Conservation (phyloP, 2,113 vertebrate genomes). For the Cynocephalus volans region DNA sequence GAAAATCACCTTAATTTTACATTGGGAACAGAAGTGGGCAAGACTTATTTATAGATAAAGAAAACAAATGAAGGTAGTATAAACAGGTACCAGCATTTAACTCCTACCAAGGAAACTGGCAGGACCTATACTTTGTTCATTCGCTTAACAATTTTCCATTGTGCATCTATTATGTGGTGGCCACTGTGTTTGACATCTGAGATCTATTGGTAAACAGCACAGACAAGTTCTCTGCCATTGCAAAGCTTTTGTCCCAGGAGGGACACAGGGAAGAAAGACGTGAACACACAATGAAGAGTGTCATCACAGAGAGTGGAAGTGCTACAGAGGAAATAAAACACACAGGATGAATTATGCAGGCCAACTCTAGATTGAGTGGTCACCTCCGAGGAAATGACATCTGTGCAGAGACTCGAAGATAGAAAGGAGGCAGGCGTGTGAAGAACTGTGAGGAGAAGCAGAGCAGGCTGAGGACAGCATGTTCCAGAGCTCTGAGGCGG, state of each 20-base stretch:
- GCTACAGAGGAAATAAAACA: neutral
- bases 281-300: neutral
- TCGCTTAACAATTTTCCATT: neutral
- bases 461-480: neutral
- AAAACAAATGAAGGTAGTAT: constrained; percentile 47
- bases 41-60: constrained; percentile 17
- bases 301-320: neutral
- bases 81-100: constrained; percentile 8
- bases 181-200: neutral
- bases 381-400: neutral
- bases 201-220: neutral
- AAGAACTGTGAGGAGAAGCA: neutral
- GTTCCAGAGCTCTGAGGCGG: neutral
- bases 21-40: neutral
- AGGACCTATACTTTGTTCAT: neutral
- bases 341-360: neutral
- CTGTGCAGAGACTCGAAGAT: neutral
- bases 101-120: neutral
- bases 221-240: neutral
- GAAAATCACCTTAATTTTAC: constrained; percentile 51
- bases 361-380: neutral
- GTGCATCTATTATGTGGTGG: neutral
- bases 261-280: neutral
- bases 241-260: neutral
- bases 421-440: neutral